Evolutionary conservation across 2,888 invertebrate species (phyloP), one percentile per base, ranked within the genome.

Genomic region (Eupithecia tripunctaria): DNA sequence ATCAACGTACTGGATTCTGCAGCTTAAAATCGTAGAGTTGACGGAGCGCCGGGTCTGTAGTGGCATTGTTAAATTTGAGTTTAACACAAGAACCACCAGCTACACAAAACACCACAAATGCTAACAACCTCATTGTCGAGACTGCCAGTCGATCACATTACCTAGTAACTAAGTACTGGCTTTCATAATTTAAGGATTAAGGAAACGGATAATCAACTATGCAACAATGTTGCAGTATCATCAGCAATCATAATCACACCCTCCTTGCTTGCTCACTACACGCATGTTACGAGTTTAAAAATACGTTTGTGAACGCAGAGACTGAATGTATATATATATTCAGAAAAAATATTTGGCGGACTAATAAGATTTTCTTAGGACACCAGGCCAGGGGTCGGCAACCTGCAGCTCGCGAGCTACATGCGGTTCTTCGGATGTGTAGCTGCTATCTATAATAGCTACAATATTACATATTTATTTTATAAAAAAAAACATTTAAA

Each of bases 1-100:
- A 66, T 41, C 95, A 91, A 85, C 79, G 68, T 66, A 78, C 79
- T 18, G 78, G 76, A 74, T 98, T 69, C 10, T 29, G 59, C 29
- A 68, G 25, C 65, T 73, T 77, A 66, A 78, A 81, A 38, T 78
- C 76, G 21, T 76, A 72, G 14, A 81, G 69, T 51, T 21, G 78
- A 70, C n/a, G 56, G 4, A 15, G 38, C 15, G 21, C 10, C 15
- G 15, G 77, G 97, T 86, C 82, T 6, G 73, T 62, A 1, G 79
- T 78, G 7, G 68, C 70, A 67, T 78, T 78, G 47, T 77, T 71
- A 71, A 76, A 77, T 67, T 74, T 71, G 25, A 74, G 66, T 43
- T 67, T 67, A 51, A 71, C 56, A 43, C 75, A 67, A 27, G 72
- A 72, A 51, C 38, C 67, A 67, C 69, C 21, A n/a, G 60, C 47